Conservation (phyloP, 2,888 invertebrate species). For the Penaeus monodon region DNA sequence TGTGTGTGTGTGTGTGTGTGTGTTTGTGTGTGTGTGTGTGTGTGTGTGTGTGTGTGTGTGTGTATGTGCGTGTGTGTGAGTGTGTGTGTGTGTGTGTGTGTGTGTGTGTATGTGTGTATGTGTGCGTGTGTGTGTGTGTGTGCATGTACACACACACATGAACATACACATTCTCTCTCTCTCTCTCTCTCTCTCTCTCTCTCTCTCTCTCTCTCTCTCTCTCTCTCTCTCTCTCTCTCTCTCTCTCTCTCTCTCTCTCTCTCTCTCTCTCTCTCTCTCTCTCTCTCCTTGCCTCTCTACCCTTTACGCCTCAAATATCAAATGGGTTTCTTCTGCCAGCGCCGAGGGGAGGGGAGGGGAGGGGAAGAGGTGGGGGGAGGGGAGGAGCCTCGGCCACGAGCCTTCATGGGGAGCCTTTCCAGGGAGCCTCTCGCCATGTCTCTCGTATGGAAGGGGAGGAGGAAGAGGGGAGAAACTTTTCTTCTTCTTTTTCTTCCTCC, state of each 20-base stretch:
- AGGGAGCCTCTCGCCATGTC: not conserved
- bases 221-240: not conserved
- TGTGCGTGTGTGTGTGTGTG: too few relatives aligned
- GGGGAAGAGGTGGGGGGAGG: not conserved
- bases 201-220: not conserved
- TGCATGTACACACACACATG: too few relatives aligned
- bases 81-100: too few relatives aligned
- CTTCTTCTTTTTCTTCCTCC: too few relatives aligned
- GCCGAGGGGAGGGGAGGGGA: not conserved
- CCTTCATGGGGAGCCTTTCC: not conserved
- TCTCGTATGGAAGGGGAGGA: constrained; percentile 14
- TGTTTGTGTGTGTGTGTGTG: too few relatives aligned
- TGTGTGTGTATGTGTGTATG: too few relatives aligned
- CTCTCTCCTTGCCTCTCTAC: too few relatives aligned
- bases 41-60: too few relatives aligned
- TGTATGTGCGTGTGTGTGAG: too few relatives aligned
- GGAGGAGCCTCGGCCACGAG: not conserved
- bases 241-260: not conserved
- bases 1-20: too few relatives aligned
- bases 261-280: not conserved
- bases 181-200: not conserved
- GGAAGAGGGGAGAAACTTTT: not conserved
- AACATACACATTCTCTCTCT: not conserved
- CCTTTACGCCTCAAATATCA: too few relatives aligned
- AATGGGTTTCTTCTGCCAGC: not conserved